Evolutionary conservation across 1,140 invertebrate species (phyloP).

Genomic region (Tenebrio molitor): DNA sequence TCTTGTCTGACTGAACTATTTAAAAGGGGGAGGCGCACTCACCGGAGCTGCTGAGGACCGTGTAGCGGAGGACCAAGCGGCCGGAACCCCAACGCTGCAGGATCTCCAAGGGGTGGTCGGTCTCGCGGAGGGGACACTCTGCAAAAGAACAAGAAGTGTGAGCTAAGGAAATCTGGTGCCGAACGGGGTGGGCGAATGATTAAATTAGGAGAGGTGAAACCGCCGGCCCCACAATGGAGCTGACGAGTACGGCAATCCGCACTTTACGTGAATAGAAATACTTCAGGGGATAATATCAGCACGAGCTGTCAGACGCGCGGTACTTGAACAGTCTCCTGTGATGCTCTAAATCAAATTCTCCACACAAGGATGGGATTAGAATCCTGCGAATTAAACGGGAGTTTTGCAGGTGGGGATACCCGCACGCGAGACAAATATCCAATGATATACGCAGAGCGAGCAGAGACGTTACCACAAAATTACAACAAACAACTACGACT

Average conservation of each 20-base stretch:
- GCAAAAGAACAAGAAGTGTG: conserved; percentile 51
- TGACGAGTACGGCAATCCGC: neutral
- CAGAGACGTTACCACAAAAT: too few relatives aligned
- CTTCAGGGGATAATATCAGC: conserved; percentile 17
- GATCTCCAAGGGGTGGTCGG: conserved; percentile 64
- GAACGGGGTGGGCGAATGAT: too few relatives aligned
- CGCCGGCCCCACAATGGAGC: neutral
- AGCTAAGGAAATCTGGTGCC: neutral
- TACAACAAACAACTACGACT: too few relatives aligned
- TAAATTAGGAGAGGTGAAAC: conserved; percentile 10
- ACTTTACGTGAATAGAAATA: conserved; percentile 8
- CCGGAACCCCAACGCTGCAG: conserved; percentile 65
- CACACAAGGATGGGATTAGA: neutral
- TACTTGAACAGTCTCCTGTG: neutral
- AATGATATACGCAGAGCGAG: too few relatives aligned
- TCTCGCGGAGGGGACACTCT: conserved; percentile 61
- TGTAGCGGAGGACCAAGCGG: conserved; percentile 61
- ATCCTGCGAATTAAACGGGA: conserved; percentile 16
- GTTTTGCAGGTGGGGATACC: neutral
- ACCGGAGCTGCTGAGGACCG: conserved; percentile 62
- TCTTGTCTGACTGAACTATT: conserved; percentile 29
- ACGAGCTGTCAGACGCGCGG: neutral
- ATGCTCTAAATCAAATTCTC: conserved; percentile 14
- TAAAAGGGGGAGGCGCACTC: conserved; percentile 50
- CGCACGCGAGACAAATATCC: too few relatives aligned